phyloP scores from a whole-genome alignment of 2,888 invertebrate genomes.

The Andrena marginata region DNA sequence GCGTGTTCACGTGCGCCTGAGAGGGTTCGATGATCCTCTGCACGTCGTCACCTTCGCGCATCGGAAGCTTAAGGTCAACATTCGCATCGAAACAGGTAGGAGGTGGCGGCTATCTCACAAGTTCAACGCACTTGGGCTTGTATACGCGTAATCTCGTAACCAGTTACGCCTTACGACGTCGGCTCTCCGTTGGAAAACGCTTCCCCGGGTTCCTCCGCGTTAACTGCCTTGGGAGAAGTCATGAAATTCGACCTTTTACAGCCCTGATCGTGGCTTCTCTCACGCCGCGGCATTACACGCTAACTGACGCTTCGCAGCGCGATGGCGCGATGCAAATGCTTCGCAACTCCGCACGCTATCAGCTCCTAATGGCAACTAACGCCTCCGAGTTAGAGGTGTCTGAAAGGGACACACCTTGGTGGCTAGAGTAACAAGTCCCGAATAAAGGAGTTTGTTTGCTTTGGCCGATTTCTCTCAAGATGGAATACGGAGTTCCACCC shows the following conservation, averaged over 20 bases:
- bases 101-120: slow-evolving; percentile 62
- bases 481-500: too few relatives aligned
- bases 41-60: slow-evolving; percentile 62
- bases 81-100: slow-evolving; percentile 74
- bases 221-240: slow-evolving; percentile 6
- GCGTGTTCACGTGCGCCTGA: neutral
- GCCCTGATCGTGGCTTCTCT: too few relatives aligned
- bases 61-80: slow-evolving; percentile 74
- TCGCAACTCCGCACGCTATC: too few relatives aligned
- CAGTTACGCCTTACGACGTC: slow-evolving; percentile 62
- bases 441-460: too few relatives aligned
- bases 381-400: too few relatives aligned
- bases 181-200: slow-evolving; percentile 49
- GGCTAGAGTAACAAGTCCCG: too few relatives aligned
- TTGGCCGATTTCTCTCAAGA: too few relatives aligned
- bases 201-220: slow-evolving; percentile 5
- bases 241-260: neutral
- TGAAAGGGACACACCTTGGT: too few relatives aligned
- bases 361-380: too few relatives aligned
- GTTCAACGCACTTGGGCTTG: slow-evolving; percentile 76
- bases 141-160: slow-evolving; percentile 65
- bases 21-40: slow-evolving; percentile 61
- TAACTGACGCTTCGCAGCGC: too few relatives aligned
- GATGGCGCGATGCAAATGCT: too few relatives aligned
- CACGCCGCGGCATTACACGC: neutral